Evolutionary conservation across 2,797 vertebrate genomes (phyloP).

Genomic region (Linurgus olivaceus): DNA sequence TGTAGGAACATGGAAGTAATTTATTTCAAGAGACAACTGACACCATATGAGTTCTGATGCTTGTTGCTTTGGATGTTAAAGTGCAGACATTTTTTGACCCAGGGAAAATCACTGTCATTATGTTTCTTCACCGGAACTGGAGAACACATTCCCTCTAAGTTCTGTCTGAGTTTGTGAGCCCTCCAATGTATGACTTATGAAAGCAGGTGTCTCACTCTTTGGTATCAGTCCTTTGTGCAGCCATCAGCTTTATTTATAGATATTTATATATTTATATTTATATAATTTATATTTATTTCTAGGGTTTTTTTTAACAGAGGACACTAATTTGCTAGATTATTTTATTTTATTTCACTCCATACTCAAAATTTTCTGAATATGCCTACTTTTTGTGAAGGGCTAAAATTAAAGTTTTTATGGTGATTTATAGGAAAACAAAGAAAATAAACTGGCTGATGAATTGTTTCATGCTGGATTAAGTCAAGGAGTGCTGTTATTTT

Average conservation of each 20-base stretch:
- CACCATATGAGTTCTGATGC: not conserved
- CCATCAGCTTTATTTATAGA: not conserved
- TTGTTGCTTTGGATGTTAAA: conserved; percentile 27
- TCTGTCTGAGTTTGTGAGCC: not conserved
- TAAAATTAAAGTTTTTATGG: not conserved
- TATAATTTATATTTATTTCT: not conserved
- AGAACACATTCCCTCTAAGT: not conserved
- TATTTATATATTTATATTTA: not conserved
- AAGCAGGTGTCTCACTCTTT: not conserved
- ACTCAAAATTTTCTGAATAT: not conserved
- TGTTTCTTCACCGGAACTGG: not conserved
- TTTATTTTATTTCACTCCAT: not conserved
- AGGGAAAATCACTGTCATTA: not conserved
- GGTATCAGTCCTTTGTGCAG: not conserved
- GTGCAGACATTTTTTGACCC: conserved; percentile 22
- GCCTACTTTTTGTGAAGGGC: not conserved
- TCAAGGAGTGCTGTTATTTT: not conserved
- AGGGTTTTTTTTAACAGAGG: not conserved
- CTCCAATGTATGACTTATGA: not conserved
- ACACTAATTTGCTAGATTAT: not conserved
- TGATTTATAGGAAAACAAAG: not conserved
- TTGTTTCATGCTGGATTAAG: not conserved
- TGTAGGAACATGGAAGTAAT: conserved; percentile 6
- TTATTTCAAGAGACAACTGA: conserved; percentile 27
- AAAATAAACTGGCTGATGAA: not conserved